These are phyloP conservation scores for Glyptemys insculpta DNA, from an alignment of 2,797 vertebrate species.

Conservation along the genomic window DNA sequence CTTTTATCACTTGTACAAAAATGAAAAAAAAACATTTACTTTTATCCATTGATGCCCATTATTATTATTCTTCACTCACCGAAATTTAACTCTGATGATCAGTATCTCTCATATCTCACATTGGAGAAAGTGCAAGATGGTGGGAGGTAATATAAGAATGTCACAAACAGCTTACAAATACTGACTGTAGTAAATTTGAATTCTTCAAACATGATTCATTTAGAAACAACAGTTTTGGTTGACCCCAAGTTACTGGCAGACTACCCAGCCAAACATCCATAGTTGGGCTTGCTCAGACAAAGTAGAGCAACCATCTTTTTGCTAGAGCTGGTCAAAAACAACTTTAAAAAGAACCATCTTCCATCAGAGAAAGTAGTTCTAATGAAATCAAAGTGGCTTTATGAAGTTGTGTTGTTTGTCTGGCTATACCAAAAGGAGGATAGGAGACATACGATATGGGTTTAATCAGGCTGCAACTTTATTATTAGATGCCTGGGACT, in stretches of 20 bases:
- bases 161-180: background rate
- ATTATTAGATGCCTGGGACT: too few species aligned
- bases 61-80: background rate
- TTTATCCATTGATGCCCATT: background rate
- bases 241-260: background rate
- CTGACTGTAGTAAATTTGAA: background rate
- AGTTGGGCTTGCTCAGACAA: background rate
- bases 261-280: background rate
- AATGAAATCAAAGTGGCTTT: background rate
- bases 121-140: background rate
- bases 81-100: background rate
- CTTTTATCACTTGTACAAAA: accelerated
- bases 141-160: background rate
- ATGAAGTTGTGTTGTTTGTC: background rate
- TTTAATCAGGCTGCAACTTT: too few species aligned
- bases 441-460: too few species aligned
- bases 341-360: background rate
- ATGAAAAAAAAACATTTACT: background rate
- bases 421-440: too few species aligned
- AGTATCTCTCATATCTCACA: accelerated
- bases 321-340: background rate
- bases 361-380: background rate
- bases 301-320: background rate
- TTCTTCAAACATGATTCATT: background rate
- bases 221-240: background rate